phyloP scores from a whole-genome alignment of 1,140 invertebrate species.

The Cryptotermes secundus region DNA sequence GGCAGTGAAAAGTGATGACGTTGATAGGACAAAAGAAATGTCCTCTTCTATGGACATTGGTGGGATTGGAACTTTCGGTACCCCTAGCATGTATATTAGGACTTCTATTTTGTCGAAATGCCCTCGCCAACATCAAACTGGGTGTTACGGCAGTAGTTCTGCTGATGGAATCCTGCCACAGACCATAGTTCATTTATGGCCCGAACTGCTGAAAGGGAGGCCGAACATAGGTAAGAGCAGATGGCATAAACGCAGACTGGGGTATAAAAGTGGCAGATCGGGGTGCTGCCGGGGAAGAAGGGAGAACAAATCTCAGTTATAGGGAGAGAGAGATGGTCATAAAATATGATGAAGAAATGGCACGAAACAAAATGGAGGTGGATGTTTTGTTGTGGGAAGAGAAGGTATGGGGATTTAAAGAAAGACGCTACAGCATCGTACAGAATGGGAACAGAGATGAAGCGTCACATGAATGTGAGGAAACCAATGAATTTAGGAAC shows the following conservation, averaged over 20 bases:
- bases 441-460: background rate
- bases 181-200: background rate
- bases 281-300: background rate
- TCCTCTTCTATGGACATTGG: no score
- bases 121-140: background rate
- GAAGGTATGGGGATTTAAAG: background rate
- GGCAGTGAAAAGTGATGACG: no score
- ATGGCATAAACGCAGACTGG: background rate
- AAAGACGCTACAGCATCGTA: background rate
- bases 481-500: no score
- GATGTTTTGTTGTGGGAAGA: background rate
- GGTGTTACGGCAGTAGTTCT: background rate
- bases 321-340: background rate
- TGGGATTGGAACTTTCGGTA: no score
- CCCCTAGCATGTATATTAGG: background rate
- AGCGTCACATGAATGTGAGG: no score
- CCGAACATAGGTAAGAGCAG: background rate
- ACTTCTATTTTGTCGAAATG: background rate
- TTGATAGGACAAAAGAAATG: no score
- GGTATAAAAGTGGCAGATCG: background rate
- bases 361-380: background rate
- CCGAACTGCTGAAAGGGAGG: background rate
- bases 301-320: background rate
- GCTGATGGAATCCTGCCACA: background rate
- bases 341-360: constrained; percentile 1